Evolutionary conservation across 2,797 vertebrate species (phyloP).

Genomic region (Megaceryle alcyon): DNA sequence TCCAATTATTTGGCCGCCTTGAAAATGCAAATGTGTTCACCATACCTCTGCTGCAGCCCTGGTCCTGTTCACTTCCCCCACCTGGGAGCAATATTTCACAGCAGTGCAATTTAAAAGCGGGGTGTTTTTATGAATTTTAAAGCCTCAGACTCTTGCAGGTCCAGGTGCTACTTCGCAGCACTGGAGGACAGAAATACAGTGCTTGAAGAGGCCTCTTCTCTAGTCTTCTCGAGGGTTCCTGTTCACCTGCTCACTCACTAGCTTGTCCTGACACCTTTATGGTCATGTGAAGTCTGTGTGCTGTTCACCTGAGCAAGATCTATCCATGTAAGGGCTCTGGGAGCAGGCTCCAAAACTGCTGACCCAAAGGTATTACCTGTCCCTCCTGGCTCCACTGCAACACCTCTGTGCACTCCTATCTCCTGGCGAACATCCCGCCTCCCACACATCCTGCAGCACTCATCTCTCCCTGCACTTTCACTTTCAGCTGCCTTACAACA

Average conservation of each 20-base stretch:
- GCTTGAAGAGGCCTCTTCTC: neutral
- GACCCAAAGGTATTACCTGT: neutral
- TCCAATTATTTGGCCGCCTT: neutral
- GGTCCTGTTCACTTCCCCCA: neutral
- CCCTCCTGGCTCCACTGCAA: neutral
- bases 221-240: neutral
- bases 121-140: constrained; percentile 43
- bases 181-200: neutral
- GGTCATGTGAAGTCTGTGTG: accelerated
- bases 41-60: neutral
- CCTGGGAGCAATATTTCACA: constrained; percentile 39
- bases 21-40: constrained; percentile 24
- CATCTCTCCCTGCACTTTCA: neutral
- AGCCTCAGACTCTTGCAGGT: neutral
- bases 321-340: neutral
- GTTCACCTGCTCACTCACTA: neutral
- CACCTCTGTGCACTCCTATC: neutral
- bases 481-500: neutral
- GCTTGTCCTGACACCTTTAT: neutral
- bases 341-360: constrained; percentile 11
- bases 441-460: neutral
- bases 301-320: neutral
- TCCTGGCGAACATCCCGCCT: neutral
- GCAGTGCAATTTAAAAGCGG: neutral
- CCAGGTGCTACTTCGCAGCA: constrained; percentile 1